phyloP scores from a whole-genome alignment of 92 coral and sea anemone species.

The Phenganax marumi region DNA sequence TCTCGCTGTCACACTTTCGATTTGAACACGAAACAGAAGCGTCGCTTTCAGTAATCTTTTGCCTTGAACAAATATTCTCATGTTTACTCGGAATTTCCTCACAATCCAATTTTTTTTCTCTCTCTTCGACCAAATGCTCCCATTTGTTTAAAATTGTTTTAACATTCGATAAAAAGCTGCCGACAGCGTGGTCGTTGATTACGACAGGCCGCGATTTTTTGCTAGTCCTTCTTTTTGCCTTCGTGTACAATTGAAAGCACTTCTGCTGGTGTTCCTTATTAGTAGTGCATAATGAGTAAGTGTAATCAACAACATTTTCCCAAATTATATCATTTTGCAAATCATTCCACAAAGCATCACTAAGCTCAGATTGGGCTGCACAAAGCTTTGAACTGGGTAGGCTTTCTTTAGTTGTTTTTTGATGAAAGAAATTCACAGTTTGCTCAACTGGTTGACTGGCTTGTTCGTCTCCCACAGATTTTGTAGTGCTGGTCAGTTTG shows the following conservation, averaged over 20 bases:
- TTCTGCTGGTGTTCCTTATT: constrained; percentile 47
- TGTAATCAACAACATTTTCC: constrained; percentile 83
- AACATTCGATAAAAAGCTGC: not conserved
- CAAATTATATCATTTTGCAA: constrained; percentile 72
- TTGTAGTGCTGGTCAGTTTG: constrained; percentile 46
- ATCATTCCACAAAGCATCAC: constrained; percentile 64
- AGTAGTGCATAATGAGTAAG: constrained; percentile 77
- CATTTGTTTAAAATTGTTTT: not conserved
- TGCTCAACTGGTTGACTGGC: not conserved
- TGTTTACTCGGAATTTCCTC: not conserved
- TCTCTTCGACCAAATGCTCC: not conserved
- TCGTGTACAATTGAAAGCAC: constrained; percentile 68
- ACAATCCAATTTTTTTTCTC: not conserved
- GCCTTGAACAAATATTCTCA: not conserved
- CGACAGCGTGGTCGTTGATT: not conserved
- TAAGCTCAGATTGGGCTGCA: constrained; percentile 24
- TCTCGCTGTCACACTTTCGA: not conserved
- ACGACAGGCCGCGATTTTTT: constrained; percentile 53
- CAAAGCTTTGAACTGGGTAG: not conserved
- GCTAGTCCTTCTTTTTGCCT: constrained; percentile 42
- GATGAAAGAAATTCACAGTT: constrained; percentile 4
- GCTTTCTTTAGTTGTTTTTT: not conserved
- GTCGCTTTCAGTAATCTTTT: not conserved
- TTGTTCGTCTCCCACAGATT: not conserved
- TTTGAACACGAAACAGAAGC: not conserved